Base-by-base conservation (phyloP, 2,888 invertebrate species). In the Pemphredon lugubris region DNA sequence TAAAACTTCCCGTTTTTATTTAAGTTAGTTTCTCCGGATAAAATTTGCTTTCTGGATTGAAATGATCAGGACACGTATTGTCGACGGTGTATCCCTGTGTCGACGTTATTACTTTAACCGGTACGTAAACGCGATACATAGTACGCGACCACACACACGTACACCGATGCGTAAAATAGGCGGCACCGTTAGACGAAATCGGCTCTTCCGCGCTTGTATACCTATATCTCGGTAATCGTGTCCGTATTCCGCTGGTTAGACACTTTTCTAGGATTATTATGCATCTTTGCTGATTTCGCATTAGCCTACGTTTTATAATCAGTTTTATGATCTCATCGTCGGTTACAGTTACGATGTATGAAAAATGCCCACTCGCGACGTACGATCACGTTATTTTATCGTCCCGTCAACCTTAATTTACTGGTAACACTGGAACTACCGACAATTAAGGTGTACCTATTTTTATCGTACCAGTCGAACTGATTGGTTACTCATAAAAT, bases 181-280 rank as follows among this genome's bases (percentile, higher is more conserved):
- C 59, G 54, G 63, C 51, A 68, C 79, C 79, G 79, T 79, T 79
- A 79, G 37, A 42, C 48, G 59, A 58, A 77, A 70, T 65, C 70
- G 66, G 64, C 58, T 61, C 53, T 61, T 39, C 39, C 44, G 50
- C 55, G 59, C 53, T 73, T 58, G 26, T 76, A 48, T 48, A 20
- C 57, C 51, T 51, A 18, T 30, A 32, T 20, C 40, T 42, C 58
- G 45, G 53, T 53, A 64, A 63, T 59, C 42, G 60, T 39, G 60
- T 34, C 18, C 37, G 14, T 20, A 34, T 42, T 63, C 23, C 20
- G 54, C 48, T 54, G 42, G 34, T 16, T 44, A 11, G 44, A 48
- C 45, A 48, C 42, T 30, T 54, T 67, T 37, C 20, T 30, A 53
- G 20, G 26, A 48, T 21, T 44, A 50, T 54, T 42, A 54, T 54